Conservation (phyloP, 2,113 vertebrate genomes). For the Lophotis ruficrista region DNA sequence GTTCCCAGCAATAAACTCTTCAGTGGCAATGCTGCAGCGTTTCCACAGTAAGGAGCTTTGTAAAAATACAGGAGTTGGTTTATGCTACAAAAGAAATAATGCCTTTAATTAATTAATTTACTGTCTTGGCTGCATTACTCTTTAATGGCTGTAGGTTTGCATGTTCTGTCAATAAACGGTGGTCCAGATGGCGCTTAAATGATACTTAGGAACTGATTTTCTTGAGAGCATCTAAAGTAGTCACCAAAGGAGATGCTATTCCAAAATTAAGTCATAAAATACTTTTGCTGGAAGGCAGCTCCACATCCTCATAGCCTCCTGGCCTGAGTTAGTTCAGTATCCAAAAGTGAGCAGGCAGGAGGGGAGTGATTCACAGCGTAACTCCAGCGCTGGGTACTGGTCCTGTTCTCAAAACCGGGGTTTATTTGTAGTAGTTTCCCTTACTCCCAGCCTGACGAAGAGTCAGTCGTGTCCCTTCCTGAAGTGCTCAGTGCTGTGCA, state of each 20-base stretch:
- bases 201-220: not conserved
- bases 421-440: not conserved
- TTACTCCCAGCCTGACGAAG: not conserved
- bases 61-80: not conserved
- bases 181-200: not conserved
- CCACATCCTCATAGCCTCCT: not conserved
- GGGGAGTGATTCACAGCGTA: not conserved
- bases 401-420: not conserved
- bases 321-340: not conserved
- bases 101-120: not conserved
- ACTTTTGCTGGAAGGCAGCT: not conserved
- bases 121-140: not conserved
- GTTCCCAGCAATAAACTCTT: not conserved
- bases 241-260: not conserved
- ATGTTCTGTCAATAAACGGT: not conserved
- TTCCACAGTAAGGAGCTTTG: not conserved
- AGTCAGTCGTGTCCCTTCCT: not conserved
- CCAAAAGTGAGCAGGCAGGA: no score
- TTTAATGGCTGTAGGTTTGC: not conserved
- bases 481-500: not conserved
- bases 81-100: not conserved
- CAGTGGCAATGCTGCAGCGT: not conserved
- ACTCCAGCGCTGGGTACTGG: accelerated
- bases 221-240: not conserved
- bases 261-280: not conserved